Evolutionary conservation across 2,888 invertebrate species (phyloP).

Genomic region (Anaspis maculata): DNA sequence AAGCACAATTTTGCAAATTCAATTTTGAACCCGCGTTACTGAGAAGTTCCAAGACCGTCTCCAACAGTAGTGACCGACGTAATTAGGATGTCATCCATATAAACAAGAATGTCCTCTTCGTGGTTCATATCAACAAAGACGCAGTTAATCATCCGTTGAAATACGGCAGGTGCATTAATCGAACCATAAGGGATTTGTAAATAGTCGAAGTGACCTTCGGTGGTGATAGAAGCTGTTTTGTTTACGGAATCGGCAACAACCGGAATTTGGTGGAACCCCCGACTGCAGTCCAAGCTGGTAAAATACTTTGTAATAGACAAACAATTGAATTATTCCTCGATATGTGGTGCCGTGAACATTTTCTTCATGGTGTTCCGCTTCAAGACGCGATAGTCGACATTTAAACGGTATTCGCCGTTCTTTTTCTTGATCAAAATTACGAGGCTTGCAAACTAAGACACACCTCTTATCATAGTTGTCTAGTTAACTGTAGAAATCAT

Average conservation of each 20-base stretch:
- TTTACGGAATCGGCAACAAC: constrained; percentile 20
- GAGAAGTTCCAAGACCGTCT: neutral
- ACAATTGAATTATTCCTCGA: constrained; percentile 22
- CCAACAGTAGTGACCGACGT: constrained; percentile 1
- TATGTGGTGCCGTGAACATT: constrained; percentile 24
- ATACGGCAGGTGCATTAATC: constrained; percentile 1
- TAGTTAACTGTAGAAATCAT: constrained; percentile 13
- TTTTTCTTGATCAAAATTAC: constrained; percentile 21
- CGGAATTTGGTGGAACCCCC: constrained; percentile 29
- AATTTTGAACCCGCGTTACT: constrained; percentile 5
- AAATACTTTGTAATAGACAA: constrained; percentile 22
- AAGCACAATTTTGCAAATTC: constrained; percentile 15
- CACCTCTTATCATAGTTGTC: constrained; percentile 21
- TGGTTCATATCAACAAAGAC: neutral
- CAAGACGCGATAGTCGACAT: constrained; percentile 25
- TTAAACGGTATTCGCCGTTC: constrained; percentile 17
- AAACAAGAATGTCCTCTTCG: neutral
- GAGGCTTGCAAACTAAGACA: constrained; percentile 8
- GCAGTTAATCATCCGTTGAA: neutral
- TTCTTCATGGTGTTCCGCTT: constrained; percentile 27
- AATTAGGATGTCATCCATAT: constrained; percentile 2
- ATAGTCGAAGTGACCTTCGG: constrained; percentile 9
- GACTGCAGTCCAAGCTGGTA: constrained; percentile 24
- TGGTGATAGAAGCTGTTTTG: constrained; percentile 27
- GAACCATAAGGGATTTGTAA: constrained; percentile 2